These are phyloP conservation scores for Palythoa grandis DNA, from an alignment of 92 coral and sea anemone species.

Conservation along the genomic window DNA sequence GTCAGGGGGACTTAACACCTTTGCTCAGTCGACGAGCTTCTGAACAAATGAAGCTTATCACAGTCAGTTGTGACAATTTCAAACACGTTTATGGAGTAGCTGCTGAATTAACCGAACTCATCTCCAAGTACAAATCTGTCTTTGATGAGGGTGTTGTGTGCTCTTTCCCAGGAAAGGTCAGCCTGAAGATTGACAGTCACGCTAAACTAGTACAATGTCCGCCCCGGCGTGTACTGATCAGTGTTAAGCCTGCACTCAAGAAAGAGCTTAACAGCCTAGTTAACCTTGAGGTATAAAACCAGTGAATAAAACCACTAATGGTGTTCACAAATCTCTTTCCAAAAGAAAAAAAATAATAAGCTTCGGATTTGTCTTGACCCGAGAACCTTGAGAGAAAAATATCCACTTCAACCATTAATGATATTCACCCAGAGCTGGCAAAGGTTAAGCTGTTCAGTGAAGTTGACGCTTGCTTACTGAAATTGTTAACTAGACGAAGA, in stretches of 20 bases:
- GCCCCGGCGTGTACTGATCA: not conserved
- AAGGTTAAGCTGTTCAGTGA: slow-evolving; percentile 36
- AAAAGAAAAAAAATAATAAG: not conserved
- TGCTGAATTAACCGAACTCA: too few relatives aligned
- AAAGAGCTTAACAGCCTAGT: not conserved
- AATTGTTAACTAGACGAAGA: not conserved
- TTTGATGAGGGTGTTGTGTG: too few relatives aligned
- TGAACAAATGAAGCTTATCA: too few relatives aligned
- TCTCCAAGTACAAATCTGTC: too few relatives aligned
- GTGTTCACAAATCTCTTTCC: not conserved
- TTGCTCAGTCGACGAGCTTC: not conserved
- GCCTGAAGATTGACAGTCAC: not conserved
- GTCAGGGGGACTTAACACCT: slow-evolving; percentile 29
- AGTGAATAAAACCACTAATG: not conserved
- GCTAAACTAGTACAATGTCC: not conserved
- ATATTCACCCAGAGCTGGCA: too few relatives aligned
- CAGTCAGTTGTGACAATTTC: too few relatives aligned
- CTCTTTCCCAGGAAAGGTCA: too few relatives aligned
- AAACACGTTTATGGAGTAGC: too few relatives aligned
- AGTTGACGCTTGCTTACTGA: slow-evolving; percentile 3
- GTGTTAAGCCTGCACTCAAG: not conserved
- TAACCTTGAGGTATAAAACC: not conserved
- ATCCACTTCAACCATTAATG: slow-evolving; percentile 50
- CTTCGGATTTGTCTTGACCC: slow-evolving; percentile 19
- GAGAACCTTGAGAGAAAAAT: slow-evolving; percentile 24